Base-by-base conservation (phyloP, 2,888 invertebrate species). In the Agriopis leucophaearia region DNA sequence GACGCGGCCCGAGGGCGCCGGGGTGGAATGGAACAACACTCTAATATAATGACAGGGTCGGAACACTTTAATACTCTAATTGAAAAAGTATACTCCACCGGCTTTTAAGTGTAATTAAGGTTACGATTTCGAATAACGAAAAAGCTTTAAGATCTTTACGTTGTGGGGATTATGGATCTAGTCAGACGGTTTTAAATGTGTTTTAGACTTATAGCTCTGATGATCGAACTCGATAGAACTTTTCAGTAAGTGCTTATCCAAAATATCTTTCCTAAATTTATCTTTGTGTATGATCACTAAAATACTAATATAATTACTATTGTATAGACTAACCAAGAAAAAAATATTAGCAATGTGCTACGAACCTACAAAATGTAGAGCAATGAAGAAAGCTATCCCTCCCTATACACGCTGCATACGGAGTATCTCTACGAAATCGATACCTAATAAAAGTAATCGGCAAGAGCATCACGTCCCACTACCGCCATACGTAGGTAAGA, bases 11-110 rank as follows among this genome's bases (percentile, higher is more conserved):
- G 80, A 82, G 84, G 85, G 84, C 84, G 87, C 81, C 82, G 87
- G 92, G 91, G 91, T 88, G 89, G 89, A 85, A 88, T 85, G 87
- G 87, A 92, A 92, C 93, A 92, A 93, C 94, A 92, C 92, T 92
- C 90, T 92, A 92, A 92, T 92, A 91, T 93, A 92, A 94, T 93
- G 92, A 92, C 91, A 90, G 93, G 90, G 90, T 91, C 90, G 91
- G 90, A 91, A 92, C 92, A 92, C 92, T 92, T 92, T 92, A 94
- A 92, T 91, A 90, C 92, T 90, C 91, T 92, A 92, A 94, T 93
- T 94, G 91, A 90, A 91, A 92, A 92, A 91, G 92, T 91, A 91
- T 89, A 91, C 91, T 89, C 88, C 84, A 86, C 88, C 89, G 87
- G 89, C 89, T 89, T 89, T 89, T 88, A 88, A 89, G 87, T 87